These are phyloP conservation scores for Cephalopterus ornatus DNA, from an alignment of 2,113 vertebrate species.

Conservation along the genomic window DNA sequence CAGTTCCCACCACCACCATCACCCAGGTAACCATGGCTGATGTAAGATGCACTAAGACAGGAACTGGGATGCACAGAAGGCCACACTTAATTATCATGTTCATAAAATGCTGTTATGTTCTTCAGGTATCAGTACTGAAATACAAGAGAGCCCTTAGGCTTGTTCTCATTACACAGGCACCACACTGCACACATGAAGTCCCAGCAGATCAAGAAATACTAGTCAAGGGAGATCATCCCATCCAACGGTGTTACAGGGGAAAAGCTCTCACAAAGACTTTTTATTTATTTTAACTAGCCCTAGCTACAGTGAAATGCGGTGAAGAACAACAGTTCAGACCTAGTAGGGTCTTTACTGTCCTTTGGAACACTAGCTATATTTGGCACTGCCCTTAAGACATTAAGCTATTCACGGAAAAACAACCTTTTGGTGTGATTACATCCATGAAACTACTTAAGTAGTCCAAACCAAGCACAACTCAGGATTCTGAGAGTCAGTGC, in stretches of 20 bases:
- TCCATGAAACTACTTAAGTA: background rate
- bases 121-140: background rate
- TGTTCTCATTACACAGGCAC: background rate
- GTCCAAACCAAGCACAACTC: background rate
- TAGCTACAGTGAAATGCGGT: background rate
- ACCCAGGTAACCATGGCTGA: background rate
- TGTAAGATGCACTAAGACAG: background rate
- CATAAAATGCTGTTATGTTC: background rate
- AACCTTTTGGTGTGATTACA: background rate
- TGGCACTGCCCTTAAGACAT: background rate
- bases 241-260: background rate
- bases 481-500: background rate
- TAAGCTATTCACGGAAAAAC: background rate
- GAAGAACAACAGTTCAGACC: background rate
- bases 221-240: background rate
- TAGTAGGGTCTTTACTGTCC: background rate
- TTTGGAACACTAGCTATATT: background rate
- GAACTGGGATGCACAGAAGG: background rate
- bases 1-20: background rate
- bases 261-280: background rate
- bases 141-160: background rate
- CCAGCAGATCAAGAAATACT: conserved; percentile 44
- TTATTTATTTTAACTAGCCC: background rate
- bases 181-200: background rate
- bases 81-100: background rate